Conservation (phyloP, 2,797 vertebrate genomes). For the Spondyliosoma cantharus region DNA sequence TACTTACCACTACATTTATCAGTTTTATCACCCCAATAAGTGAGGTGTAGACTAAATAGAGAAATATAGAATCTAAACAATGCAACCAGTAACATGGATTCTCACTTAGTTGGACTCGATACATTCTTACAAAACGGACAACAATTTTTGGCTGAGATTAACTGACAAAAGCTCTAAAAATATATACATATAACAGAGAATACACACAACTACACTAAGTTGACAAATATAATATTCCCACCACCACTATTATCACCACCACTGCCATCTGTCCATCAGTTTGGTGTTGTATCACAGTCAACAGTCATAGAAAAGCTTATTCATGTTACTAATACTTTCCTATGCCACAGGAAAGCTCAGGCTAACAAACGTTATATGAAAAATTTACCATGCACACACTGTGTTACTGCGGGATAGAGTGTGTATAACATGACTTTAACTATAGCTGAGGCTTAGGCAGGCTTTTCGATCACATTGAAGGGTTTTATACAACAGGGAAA, state of each 20-base stretch:
- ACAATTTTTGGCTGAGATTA: conserved; percentile 1
- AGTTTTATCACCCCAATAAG: neutral
- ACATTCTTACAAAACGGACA: neutral
- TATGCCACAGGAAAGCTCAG: neutral
- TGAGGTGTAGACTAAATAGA: neutral
- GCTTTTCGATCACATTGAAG: neutral
- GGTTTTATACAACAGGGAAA: conserved; percentile 21
- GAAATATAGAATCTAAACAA: neutral
- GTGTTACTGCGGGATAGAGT: conserved; percentile 8
- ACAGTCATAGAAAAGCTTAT: conserved; percentile 4
- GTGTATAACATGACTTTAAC: neutral
- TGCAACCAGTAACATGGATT: neutral
- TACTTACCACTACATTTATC: neutral
- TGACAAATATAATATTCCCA: neutral
- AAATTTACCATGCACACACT: conserved; percentile 32
- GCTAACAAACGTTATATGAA: conserved; percentile 5
- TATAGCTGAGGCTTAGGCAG: neutral
- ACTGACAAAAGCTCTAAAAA: conserved; percentile 7
- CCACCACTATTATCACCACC: neutral
- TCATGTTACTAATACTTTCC: neutral
- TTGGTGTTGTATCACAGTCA: conserved; percentile 21
- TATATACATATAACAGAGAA: conserved; percentile 19
- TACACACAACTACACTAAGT: neutral
- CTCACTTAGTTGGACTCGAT: neutral
- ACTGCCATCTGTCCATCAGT: conserved; percentile 1